Percentiles rank a stretch among this genome's conserved stretches.
Evolutionary conservation across 2,113 vertebrate species (phyloP).

Genomic region (Sturnira hondurensis): DNA sequence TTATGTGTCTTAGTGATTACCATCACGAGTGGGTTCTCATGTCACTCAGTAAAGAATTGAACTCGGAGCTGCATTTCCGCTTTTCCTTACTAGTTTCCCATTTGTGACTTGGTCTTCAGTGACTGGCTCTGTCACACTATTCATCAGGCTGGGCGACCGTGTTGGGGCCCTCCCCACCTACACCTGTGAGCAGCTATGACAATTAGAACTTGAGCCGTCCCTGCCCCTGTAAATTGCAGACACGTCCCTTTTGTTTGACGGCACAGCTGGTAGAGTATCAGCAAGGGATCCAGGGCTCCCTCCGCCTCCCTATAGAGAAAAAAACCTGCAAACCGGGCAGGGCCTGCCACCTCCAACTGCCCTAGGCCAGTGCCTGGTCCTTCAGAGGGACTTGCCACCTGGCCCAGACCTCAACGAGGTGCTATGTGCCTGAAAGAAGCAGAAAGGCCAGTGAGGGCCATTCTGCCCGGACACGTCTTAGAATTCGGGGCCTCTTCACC

Average conservation of each 20-base stretch:
- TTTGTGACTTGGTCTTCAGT: neutral
- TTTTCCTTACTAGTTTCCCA: conserved; percentile 42
- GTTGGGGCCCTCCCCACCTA: neutral
- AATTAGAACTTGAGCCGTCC: neutral
- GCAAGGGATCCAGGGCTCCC: neutral
- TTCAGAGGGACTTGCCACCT: neutral
- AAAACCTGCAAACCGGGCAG: neutral
- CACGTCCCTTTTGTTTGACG: neutral
- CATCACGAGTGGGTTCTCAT: neutral
- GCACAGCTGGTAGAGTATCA: neutral
- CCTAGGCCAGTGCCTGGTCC: neutral
- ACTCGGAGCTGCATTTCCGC: conserved; percentile 34
- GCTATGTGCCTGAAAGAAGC: neutral
- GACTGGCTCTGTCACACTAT: neutral
- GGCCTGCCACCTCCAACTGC: neutral
- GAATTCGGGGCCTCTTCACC: neutral
- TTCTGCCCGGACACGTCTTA: neutral
- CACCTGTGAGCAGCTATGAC: neutral
- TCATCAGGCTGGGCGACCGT: neutral
- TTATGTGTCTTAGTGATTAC: conserved; percentile 46
- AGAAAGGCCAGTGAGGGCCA: neutral
- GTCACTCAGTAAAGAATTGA: conserved; percentile 41
- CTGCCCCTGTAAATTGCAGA: neutral
- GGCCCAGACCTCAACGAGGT: too few species aligned
- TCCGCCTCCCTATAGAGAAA: neutral